These are phyloP conservation scores for Artibeus jamaicensis DNA, from an alignment of 2,797 vertebrate species.

Conservation along the genomic window DNA sequence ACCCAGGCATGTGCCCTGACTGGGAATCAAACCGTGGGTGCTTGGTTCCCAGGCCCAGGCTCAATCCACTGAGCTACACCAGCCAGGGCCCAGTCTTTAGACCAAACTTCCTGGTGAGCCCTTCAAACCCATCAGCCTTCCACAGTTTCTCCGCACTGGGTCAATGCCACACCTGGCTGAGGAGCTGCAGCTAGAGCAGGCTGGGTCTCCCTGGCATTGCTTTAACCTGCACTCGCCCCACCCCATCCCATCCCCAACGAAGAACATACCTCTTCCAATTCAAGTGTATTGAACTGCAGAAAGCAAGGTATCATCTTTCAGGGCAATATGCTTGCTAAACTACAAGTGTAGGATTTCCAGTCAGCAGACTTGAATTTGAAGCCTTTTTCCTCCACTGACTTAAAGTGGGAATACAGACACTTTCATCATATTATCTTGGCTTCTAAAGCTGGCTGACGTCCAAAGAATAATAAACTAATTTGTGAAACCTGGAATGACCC, in stretches of 20 bases:
- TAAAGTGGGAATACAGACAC: not conserved
- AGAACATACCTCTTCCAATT: not conserved
- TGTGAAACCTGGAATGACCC: not conserved
- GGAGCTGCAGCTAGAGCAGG: not conserved
- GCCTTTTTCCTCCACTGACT: not conserved
- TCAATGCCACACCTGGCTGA: not conserved
- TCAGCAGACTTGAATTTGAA: not conserved
- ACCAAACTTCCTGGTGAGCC: not conserved
- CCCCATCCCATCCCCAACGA: accelerated
- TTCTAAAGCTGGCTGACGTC: not conserved
- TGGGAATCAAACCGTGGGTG: too few relatives aligned
- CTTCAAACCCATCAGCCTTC: not conserved
- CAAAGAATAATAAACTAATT: not conserved
- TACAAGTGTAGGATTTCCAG: not conserved
- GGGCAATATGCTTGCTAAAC: not conserved
- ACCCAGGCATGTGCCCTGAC: too few relatives aligned
- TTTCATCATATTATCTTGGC: not conserved
- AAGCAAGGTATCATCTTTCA: not conserved
- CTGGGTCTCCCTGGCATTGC: not conserved
- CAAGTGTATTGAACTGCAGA: not conserved
- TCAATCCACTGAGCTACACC: too few relatives aligned
- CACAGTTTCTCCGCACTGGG: not conserved
- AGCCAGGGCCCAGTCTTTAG: not conserved
- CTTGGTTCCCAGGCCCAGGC: too few relatives aligned
- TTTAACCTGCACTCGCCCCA: not conserved